Evolutionary conservation across 2,888 invertebrate genomes (phyloP).

Genomic region (Ophion costatus): DNA sequence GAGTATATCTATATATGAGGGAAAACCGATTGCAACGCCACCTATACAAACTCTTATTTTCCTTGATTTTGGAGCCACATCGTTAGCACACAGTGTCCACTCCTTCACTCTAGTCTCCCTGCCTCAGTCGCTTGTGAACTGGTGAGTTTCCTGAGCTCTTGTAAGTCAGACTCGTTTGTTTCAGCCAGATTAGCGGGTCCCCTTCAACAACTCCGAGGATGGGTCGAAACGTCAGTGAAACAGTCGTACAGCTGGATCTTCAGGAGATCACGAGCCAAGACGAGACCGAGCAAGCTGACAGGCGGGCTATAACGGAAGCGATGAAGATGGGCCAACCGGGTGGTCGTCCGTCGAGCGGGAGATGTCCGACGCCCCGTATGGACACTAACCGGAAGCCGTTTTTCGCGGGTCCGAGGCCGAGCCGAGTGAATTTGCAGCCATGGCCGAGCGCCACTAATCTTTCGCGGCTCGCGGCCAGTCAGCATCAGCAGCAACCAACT

Average conservation of each 20-base stretch:
- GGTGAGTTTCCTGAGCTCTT: constrained; percentile 52
- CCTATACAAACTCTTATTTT: no score
- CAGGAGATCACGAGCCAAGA: constrained; percentile 68
- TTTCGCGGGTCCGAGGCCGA: constrained; percentile 66
- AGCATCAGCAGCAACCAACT: constrained; percentile 51
- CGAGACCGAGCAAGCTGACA: constrained; percentile 55
- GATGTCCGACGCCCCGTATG: constrained; percentile 66
- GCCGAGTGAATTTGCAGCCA: constrained; percentile 75
- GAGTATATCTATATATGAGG: no score
- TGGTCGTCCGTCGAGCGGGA: constrained; percentile 1
- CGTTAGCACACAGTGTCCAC: no score
- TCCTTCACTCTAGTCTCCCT: no score
- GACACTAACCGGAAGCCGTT: constrained; percentile 76
- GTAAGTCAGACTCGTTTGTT: constrained; percentile 81
- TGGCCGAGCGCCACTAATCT: constrained; percentile 81
- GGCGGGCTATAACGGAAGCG: constrained; percentile 71
- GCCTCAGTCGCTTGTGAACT: not conserved
- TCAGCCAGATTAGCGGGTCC: constrained; percentile 81
- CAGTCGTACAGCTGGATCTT: constrained; percentile 79
- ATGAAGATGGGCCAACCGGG: constrained; percentile 71
- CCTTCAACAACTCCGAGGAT: constrained; percentile 76
- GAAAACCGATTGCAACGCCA: no score
- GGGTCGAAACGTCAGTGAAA: constrained; percentile 78
- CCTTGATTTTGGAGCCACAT: no score
- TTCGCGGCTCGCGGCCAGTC: constrained; percentile 63